These are phyloP conservation scores for Dicaeum eximium DNA, from an alignment of 2,113 vertebrate genomes.

Conservation along the genomic window DNA sequence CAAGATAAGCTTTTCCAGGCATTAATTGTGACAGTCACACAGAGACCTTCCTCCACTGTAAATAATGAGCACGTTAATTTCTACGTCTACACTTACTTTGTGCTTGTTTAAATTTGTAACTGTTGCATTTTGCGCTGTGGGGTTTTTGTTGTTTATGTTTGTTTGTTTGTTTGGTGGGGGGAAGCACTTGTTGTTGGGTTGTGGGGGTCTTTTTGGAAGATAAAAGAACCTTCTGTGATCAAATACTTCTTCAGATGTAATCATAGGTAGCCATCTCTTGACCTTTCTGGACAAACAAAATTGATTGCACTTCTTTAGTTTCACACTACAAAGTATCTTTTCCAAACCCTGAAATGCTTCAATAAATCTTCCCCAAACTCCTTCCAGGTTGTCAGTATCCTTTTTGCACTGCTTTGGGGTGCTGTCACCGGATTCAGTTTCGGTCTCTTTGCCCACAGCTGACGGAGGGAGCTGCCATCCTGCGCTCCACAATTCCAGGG, in stretches of 20 bases:
- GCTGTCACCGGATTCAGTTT: neutral
- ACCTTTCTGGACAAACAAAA: constrained; percentile 2
- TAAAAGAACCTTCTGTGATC: neutral
- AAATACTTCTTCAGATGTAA: neutral
- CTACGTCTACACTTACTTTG: neutral
- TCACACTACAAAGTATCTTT: neutral
- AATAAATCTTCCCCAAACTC: neutral
- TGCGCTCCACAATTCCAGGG: rapidly evolving
- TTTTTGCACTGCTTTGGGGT: neutral
- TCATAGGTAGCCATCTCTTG: neutral
- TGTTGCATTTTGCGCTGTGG: neutral
- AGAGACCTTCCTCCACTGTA: neutral
- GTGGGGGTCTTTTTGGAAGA: neutral
- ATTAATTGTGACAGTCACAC: neutral
- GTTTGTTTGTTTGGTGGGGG: rapidly evolving
- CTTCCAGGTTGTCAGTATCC: neutral
- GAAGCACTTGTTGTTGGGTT: neutral
- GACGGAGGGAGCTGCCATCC: neutral
- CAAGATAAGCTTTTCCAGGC: neutral
- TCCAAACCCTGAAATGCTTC: neutral
- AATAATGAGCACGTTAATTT: neutral
- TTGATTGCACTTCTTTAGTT: neutral
- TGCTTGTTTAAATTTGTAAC: neutral
- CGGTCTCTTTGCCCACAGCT: neutral
- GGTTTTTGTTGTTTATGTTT: neutral